These are phyloP conservation scores for Sebastes trivittatus DNA, from an alignment of 2,797 vertebrate species.

Conservation along the genomic window DNA sequence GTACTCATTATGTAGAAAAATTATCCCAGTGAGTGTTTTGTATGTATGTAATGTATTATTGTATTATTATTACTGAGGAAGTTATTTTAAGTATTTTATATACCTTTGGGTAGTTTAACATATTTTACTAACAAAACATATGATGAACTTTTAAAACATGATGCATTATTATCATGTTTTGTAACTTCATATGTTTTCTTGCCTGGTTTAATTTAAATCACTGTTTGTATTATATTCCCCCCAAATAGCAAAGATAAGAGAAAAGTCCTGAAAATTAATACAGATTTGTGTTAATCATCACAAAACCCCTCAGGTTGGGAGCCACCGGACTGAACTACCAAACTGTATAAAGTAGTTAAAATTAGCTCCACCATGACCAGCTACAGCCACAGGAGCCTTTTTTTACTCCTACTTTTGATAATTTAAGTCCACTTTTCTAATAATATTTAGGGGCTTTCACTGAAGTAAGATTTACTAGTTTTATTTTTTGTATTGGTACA, in stretches of 20 bases:
- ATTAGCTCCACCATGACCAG: not conserved
- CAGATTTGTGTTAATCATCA: not conserved
- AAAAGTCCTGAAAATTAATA: no score
- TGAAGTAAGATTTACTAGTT: no score
- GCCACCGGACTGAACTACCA: not conserved
- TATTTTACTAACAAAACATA: not conserved
- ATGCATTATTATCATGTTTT: not conserved
- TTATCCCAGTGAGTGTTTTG: not conserved
- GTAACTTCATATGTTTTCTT: not conserved
- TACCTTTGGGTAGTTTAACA: not conserved
- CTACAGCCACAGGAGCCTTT: not conserved
- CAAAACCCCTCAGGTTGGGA: not conserved
- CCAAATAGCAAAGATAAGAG: no score
- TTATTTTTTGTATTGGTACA: not conserved
- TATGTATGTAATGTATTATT: not conserved
- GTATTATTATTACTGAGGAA: not conserved
- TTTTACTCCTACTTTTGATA: not conserved
- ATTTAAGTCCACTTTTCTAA: not conserved
- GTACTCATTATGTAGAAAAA: not conserved
- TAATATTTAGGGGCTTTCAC: not conserved
- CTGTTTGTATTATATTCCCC: not conserved
- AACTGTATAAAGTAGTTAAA: not conserved
- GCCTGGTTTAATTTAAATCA: not conserved
- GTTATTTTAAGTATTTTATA: not conserved
- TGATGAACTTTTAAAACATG: not conserved